Conservation (phyloP, 2,888 invertebrate species). For the Pterostichus niger region DNA sequence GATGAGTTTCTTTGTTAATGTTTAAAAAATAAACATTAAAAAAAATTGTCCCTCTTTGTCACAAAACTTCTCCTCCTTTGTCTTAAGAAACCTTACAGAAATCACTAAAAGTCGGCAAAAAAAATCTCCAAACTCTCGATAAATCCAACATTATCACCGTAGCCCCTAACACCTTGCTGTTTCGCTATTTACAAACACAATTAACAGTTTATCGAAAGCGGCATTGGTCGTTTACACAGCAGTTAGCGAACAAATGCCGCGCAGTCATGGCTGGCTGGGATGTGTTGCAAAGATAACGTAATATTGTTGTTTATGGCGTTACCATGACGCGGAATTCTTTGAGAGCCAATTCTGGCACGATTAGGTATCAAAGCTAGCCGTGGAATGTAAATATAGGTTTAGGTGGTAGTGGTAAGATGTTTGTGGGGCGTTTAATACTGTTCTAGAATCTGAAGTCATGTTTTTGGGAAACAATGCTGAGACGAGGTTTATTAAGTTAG, state of each 20-base stretch:
- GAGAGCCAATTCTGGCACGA: slow-evolving; percentile 22
- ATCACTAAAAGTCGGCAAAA: no score
- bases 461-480: no score
- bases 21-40: no score
- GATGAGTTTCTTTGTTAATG: no score
- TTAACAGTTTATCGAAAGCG: slow-evolving; percentile 28
- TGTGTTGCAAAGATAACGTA: slow-evolving; percentile 29
- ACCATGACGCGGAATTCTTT: slow-evolving; percentile 7
- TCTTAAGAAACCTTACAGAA: no score
- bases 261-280: neutral
- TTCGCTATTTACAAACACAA: slow-evolving; percentile 7
- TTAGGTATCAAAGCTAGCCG: slow-evolving; percentile 12
- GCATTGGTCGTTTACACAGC: slow-evolving; percentile 24
- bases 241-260: slow-evolving; percentile 41
- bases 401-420: no score
- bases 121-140: neutral
- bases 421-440: no score
- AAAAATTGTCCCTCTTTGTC: no score
- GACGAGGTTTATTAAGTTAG: no score
- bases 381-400: neutral
- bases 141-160: neutral
- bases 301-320: slow-evolving; percentile 25
- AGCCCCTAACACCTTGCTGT: neutral
- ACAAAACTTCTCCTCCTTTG: no score
- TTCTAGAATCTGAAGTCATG: no score